A percentile compares a stretch with the other conserved stretches of the same genome.
Evolutionary conservation across 1,140 invertebrate species (phyloP).

Genomic region (Thaumatotibia leucotreta): DNA sequence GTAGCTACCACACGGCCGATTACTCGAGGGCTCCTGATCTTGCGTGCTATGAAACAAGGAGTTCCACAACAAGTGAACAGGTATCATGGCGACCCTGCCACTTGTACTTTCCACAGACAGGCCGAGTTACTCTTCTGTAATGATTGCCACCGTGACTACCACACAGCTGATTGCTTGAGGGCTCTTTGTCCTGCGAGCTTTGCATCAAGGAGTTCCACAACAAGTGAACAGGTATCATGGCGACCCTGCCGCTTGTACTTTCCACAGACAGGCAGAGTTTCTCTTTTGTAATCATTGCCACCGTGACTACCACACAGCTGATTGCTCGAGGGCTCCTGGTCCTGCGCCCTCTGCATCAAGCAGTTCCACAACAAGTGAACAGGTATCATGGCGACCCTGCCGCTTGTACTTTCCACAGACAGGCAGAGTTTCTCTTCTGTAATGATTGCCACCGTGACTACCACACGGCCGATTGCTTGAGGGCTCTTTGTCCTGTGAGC

Average conservation of each 20-base stretch:
- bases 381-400: background rate
- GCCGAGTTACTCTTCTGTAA: too few species aligned
- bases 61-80: conserved; percentile 82
- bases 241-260: too few species aligned
- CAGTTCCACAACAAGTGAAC: conserved; percentile 86
- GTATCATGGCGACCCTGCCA: background rate
- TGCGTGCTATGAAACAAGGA: conserved; percentile 97
- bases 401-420: too few species aligned
- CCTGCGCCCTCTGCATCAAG: conserved; percentile 96
- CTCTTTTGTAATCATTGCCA: conserved; percentile 99
- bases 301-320: conserved; percentile 99
- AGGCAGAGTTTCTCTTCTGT: too few species aligned
- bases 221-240: conserved; percentile 19
- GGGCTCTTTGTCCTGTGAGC: conserved; percentile 97
- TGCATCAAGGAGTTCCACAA: conserved; percentile 96
- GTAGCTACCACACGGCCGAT: conserved; percentile 98
- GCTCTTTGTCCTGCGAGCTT: conserved; percentile 97
- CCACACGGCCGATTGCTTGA: too few species aligned
- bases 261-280: conserved; percentile 91
- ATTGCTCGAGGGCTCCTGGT: conserved; percentile 98
- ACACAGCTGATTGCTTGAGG: too few species aligned
- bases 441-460: too few species aligned
- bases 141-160: too few species aligned
- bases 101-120: too few species aligned
- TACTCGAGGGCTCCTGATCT: conserved; percentile 99